Percentiles rank a stretch among this genome's conserved stretches.
These are phyloP conservation scores for Mirounga angustirostris DNA, from an alignment of 2,113 vertebrate species.

Conservation along the genomic window DNA sequence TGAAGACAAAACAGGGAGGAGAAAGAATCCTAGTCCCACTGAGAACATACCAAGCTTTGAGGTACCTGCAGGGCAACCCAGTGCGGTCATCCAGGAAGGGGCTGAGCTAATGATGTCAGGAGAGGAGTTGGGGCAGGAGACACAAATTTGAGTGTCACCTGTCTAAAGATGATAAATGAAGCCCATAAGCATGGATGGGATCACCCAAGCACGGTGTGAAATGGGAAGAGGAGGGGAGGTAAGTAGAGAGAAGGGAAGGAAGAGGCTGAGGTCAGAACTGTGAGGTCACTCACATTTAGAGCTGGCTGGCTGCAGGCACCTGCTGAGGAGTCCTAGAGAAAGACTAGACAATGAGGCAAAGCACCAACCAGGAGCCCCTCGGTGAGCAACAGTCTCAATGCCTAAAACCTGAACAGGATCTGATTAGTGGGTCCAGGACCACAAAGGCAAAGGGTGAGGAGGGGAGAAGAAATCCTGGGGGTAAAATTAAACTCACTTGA, in stretches of 20 bases:
- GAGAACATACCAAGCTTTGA: background rate
- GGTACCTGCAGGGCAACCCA: background rate
- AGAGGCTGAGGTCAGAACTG: background rate
- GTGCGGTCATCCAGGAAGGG: background rate
- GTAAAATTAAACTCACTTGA: background rate
- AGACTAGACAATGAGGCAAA: background rate
- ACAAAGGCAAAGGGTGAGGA: background rate
- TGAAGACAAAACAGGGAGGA: background rate
- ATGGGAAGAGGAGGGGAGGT: background rate
- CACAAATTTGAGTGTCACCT: background rate
- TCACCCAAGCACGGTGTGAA: background rate
- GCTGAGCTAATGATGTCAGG: background rate
- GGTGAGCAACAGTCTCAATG: too few species aligned
- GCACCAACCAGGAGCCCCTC: background rate
- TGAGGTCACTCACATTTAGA: background rate
- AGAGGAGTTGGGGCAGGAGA: background rate
- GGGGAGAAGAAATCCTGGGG: background rate
- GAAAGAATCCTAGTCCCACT: background rate
- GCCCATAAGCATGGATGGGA: background rate
- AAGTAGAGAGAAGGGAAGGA: background rate
- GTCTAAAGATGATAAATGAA: background rate
- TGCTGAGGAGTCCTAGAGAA: background rate
- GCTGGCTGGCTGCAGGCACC: background rate
- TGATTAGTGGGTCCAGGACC: background rate
- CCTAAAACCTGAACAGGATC: background rate